Evolutionary conservation across 2,797 vertebrate species (phyloP).

Genomic region (Epinephelus malabaricus): DNA sequence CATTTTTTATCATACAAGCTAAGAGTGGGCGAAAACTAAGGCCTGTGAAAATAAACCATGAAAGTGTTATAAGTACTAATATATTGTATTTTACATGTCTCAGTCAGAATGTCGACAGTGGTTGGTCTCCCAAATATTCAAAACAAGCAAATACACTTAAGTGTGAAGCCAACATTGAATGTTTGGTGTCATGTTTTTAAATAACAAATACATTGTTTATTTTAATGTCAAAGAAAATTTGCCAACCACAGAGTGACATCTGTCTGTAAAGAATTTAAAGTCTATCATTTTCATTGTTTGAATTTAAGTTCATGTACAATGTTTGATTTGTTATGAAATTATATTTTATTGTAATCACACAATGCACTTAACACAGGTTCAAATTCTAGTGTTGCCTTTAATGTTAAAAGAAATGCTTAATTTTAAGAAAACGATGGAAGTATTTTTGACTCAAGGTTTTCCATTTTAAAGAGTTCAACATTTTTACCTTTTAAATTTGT

Average conservation of each 20-base stretch:
- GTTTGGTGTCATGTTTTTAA: conserved; percentile 24
- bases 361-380: conserved; percentile 78
- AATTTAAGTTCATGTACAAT: conserved; percentile 45
- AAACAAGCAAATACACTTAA: conserved; percentile 30
- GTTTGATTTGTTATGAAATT: conserved; percentile 55
- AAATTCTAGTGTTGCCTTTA: conserved; percentile 48
- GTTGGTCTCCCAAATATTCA: conserved; percentile 44
- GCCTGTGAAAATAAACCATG: conserved; percentile 78
- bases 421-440: conserved; percentile 37
- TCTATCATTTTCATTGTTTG: conserved; percentile 45
- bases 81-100: conserved; percentile 72
- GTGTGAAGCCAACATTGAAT: conserved; percentile 28
- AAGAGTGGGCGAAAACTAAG: conserved; percentile 51
- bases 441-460: conserved; percentile 56
- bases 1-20: conserved; percentile 51
- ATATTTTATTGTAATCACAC: conserved; percentile 69
- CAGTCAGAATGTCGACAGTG: conserved; percentile 40
- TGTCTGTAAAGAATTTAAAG: conserved; percentile 37
- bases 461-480: conserved; percentile 40
- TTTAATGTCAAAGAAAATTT: conserved; percentile 33
- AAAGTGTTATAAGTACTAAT: conserved; percentile 82
- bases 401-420: conserved; percentile 26
- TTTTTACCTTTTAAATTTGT: conserved; percentile 54
- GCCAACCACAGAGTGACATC: conserved; percentile 22
- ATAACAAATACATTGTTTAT: conserved; percentile 30